These are phyloP conservation scores for Rhizoglyphus robini DNA, from an alignment of 1,140 invertebrate species.

Conservation along the genomic window DNA sequence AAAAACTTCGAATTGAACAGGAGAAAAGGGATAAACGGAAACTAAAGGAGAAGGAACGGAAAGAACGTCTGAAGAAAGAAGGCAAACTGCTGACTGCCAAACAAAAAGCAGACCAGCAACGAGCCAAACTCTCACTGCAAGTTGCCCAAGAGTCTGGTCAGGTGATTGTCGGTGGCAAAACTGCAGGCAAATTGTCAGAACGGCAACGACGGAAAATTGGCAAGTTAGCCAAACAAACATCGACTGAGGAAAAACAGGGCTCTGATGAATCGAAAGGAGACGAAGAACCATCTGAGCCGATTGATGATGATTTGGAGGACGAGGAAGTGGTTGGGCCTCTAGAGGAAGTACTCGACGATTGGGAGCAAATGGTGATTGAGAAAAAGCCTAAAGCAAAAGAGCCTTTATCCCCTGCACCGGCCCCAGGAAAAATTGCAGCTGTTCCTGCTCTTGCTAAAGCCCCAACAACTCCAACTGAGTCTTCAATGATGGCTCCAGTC, in stretches of 20 bases:
- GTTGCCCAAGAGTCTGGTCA: constrained; percentile 67
- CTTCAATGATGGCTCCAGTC: background rate
- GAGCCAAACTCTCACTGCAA: constrained; percentile 69
- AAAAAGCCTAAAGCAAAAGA: constrained; percentile 21
- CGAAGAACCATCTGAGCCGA: constrained; percentile 20
- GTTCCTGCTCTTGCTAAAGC: background rate
- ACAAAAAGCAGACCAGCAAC: constrained; percentile 56
- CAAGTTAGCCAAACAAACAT: constrained; percentile 10
- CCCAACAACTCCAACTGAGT: background rate
- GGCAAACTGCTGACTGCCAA: constrained; percentile 83
- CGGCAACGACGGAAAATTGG: constrained; percentile 24
- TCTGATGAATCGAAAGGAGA: constrained; percentile 22
- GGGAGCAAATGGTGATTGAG: constrained; percentile 21
- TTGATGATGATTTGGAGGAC: constrained; percentile 19
- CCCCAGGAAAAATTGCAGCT: background rate
- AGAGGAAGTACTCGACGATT: constrained; percentile 21
- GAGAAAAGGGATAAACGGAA: constrained; percentile 54
- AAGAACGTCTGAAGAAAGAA: constrained; percentile 80
- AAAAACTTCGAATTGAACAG: constrained; percentile 55
- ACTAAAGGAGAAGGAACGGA: constrained; percentile 83
- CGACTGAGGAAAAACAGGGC: constrained; percentile 8
- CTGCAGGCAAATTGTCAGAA: constrained; percentile 8
- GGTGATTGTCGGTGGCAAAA: constrained; percentile 47
- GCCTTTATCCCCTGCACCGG: constrained; percentile 51
- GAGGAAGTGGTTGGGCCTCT: constrained; percentile 20